These are phyloP conservation scores for Xyrichtys novacula DNA, from an alignment of 2,797 vertebrate species.

Conservation along the genomic window DNA sequence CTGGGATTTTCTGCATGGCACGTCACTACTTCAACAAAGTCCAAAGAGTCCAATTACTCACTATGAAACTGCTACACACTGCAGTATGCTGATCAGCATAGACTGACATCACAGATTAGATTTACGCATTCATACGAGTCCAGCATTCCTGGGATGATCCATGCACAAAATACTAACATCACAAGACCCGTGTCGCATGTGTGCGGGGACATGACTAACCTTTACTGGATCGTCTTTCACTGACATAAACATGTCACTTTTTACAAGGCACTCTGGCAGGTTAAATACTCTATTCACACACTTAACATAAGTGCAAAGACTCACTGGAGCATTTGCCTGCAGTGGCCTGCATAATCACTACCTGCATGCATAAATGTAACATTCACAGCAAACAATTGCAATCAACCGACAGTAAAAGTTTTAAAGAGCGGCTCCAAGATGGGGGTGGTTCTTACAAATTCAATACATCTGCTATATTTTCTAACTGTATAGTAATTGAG, in stretches of 20 bases:
- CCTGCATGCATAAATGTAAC: conserved; percentile 67
- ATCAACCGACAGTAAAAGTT: conserved; percentile 49
- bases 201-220: conserved; percentile 12
- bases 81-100: conserved; percentile 37
- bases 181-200: conserved; percentile 4
- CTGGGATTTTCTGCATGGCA: conserved; percentile 46
- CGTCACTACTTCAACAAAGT: conserved; percentile 43
- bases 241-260: conserved; percentile 27
- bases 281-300: conserved; percentile 15
- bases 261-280: not conserved
- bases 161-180: not conserved
- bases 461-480: conserved; percentile 36
- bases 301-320: conserved; percentile 14
- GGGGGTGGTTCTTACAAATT: conserved; percentile 38
- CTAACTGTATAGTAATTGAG: conserved; percentile 12
- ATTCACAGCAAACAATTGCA: conserved; percentile 59
- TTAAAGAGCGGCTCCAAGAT: conserved; percentile 29
- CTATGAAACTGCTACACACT: conserved; percentile 46
- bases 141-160: not conserved
- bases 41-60: conserved; percentile 68
- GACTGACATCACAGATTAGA: conserved; percentile 32
- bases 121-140: conserved; percentile 13
- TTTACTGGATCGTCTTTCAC: conserved; percentile 5
- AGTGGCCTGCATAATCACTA: conserved; percentile 63
- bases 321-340: conserved; percentile 44